Conservation (phyloP, 1,140 invertebrate species). For the Tribolium madens region DNA sequence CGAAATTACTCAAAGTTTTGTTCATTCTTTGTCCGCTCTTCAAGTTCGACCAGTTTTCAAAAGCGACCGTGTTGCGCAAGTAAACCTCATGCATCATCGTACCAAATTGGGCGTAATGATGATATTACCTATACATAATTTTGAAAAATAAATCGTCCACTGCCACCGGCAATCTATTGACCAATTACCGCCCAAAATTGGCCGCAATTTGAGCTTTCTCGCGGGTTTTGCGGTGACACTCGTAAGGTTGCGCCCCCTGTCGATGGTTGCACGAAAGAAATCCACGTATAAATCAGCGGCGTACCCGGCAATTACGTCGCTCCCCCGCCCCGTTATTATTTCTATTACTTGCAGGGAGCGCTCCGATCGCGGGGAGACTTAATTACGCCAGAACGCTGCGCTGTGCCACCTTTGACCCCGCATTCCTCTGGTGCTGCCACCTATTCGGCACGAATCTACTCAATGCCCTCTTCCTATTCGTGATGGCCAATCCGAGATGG, state of each 20-base stretch:
- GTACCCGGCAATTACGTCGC: constrained; percentile 64
- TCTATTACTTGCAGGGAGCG: constrained; percentile 65
- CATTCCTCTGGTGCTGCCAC: constrained; percentile 62
- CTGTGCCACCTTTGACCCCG: constrained; percentile 64
- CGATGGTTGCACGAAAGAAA: constrained; percentile 8
- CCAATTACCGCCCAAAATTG: background rate
- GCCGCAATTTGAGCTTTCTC: background rate
- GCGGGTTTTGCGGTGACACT: background rate
- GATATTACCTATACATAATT: background rate
- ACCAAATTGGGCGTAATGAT: background rate
- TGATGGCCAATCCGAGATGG: constrained; percentile 21
- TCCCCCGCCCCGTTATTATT: constrained; percentile 65
- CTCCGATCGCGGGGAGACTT: constrained; percentile 63
- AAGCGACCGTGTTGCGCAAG: background rate
- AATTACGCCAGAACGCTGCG: constrained; percentile 64
- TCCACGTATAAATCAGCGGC: constrained; percentile 63
- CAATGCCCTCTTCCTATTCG: constrained; percentile 30
- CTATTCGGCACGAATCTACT: constrained; percentile 57
- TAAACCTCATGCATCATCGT: background rate
- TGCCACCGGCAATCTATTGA: too few species aligned
- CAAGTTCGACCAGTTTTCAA: too few species aligned
- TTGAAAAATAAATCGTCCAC: background rate
- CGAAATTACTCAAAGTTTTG: too few species aligned
- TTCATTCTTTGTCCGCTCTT: too few species aligned
- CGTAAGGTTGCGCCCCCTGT: constrained; percentile 7